These are phyloP conservation scores for Epizoanthus rinbou DNA, from an alignment of 92 coral and sea anemone species.

Conservation along the genomic window DNA sequence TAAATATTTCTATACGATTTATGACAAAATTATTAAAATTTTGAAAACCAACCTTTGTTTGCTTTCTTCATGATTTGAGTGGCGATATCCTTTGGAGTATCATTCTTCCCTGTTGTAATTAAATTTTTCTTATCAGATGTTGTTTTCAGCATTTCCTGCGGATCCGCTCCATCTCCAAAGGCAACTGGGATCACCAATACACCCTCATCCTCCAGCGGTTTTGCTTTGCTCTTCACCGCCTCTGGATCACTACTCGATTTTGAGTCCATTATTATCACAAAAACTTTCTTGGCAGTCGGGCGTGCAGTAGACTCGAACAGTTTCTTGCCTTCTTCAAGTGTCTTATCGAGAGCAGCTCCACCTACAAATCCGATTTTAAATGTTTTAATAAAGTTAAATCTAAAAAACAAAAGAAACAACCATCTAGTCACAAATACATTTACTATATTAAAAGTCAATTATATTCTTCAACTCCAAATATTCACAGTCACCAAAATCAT, in stretches of 20 bases:
- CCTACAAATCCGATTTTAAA: background rate
- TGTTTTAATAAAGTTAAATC: too few relatives aligned
- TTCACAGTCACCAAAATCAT: too few relatives aligned
- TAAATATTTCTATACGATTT: too few relatives aligned
- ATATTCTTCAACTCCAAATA: too few relatives aligned
- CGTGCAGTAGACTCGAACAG: conserved; percentile 45
- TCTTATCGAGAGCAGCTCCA: conserved; percentile 50
- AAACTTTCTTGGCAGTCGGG: conserved; percentile 68
- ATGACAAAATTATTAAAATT: too few relatives aligned
- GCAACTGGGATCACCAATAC: conserved; percentile 78
- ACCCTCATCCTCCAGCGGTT: conserved; percentile 60
- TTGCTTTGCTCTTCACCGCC: conserved; percentile 58
- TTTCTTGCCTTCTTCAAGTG: conserved; percentile 41
- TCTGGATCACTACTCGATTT: conserved; percentile 60
- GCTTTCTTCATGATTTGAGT: conserved; percentile 58
- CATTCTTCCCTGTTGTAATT: conserved; percentile 56
- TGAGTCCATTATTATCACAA: conserved; percentile 83
- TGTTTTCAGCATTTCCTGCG: conserved; percentile 54
- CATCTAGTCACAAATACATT: too few relatives aligned
- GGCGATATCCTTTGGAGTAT: conserved; percentile 57
- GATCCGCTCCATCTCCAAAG: conserved; percentile 73
- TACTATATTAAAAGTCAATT: too few relatives aligned
- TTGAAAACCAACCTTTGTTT: conserved; percentile 50
- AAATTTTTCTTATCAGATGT: conserved; percentile 58
- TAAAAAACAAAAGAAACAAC: too few relatives aligned